Conservation (phyloP, 2,113 vertebrate species). For the Raja brachyura region DNA sequence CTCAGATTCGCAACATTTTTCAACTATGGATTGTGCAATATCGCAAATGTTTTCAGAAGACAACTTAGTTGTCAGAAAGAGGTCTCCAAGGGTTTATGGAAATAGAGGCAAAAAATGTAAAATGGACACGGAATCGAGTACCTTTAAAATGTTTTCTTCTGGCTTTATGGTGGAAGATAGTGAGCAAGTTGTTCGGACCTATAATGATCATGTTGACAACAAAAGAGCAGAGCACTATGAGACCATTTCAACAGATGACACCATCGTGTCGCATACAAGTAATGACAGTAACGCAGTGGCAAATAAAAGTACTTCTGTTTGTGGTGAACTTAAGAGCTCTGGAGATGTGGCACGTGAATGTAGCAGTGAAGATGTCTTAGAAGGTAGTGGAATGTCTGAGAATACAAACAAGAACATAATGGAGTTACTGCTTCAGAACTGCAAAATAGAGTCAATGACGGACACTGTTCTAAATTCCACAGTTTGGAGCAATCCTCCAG, state of each 20-base stretch:
- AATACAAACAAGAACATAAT: slow-evolving; percentile 46
- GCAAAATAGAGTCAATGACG: slow-evolving; percentile 47
- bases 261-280: slow-evolving; percentile 72
- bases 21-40: slow-evolving; percentile 61
- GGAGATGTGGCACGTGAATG: background rate
- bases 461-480: slow-evolving; percentile 48
- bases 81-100: slow-evolving; percentile 77
- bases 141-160: slow-evolving; percentile 43
- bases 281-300: slow-evolving; percentile 58
- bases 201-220: slow-evolving; percentile 54
- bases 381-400: slow-evolving; percentile 23
- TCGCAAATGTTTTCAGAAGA: slow-evolving; percentile 79
- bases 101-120: slow-evolving; percentile 72
- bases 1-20: background rate
- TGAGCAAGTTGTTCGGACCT: slow-evolving; percentile 55
- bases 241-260: slow-evolving; percentile 66
- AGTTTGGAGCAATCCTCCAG: slow-evolving; percentile 57
- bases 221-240: slow-evolving; percentile 61
- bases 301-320: slow-evolving; percentile 40
- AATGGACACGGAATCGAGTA: slow-evolving; percentile 20
- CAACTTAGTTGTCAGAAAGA: slow-evolving; percentile 68
- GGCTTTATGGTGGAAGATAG: slow-evolving; percentile 47
- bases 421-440: slow-evolving; percentile 52
- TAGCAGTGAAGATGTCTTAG: slow-evolving; percentile 43
- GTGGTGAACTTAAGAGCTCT: slow-evolving; percentile 40